Base-by-base conservation (phyloP, 2,113 vertebrate species). In the Leptocoma aspasia region DNA sequence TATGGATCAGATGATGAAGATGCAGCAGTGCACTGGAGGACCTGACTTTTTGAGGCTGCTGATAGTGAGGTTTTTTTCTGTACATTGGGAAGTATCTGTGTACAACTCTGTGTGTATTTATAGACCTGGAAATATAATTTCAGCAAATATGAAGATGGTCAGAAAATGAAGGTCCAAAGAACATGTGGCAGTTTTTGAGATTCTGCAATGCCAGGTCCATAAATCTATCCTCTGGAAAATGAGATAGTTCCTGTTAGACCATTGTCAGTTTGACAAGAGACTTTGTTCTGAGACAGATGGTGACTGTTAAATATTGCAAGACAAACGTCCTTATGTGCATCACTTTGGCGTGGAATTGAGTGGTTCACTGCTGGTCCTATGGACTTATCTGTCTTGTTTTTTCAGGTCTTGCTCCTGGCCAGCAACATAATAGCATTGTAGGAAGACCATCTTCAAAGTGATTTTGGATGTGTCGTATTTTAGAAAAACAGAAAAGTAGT, bases 271-370 rank as follows among this genome's bases (percentile, higher is more conserved):
- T 80, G 85, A 56, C 64, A 89, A 11, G 69, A 82, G 52, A 16
- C 53, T 86, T 90, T 53, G 63, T 94, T 88, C 52, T 33, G 68
- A 87, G 90, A 69, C 86, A 76, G 65, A 89, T 91, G 86, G 77
- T 66, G 66, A 47, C 72, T 78, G 69, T 89, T 92, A 87, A 95
- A 45, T 52, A 41, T 18, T 82, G 41, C 41, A 89, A 86, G 84
- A 86, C 61, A 39, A 69, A 75, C 3, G 5, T 92, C 81, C 52
- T 54, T 92, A 22, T 78, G 72, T 81, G 60, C 35, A 52, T 87
- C 30, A 3, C 47, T 85, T 87, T 60, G 65, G 56, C 20, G 3
- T 37, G 30, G 69, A 64, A 47, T 52, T 73, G 56, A 71, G 24
- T 75, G 53, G 30, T 69, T 96, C 57, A 22, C 81, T 88, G 41